phyloP scores from a whole-genome alignment of 2,113 vertebrate species.

The Nothoprocta perdicaria region DNA sequence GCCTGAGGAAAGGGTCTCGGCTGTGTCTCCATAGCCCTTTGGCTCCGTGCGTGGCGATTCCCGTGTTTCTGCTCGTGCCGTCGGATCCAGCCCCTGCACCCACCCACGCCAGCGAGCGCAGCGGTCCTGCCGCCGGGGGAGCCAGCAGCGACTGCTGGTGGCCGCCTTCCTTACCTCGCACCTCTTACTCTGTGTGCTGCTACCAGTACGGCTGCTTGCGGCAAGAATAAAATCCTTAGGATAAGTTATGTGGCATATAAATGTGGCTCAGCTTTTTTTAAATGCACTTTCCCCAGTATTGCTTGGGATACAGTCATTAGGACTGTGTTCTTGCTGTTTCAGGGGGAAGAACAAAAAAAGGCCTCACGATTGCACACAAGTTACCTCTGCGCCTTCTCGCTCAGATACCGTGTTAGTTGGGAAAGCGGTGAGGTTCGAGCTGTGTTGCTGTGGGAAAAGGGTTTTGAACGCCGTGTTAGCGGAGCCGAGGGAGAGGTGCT shows the following conservation, averaged over 20 bases:
- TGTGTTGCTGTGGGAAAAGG: no score
- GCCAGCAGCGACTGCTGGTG: no score
- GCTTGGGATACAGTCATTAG: rapidly evolving
- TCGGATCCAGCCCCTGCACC: no score
- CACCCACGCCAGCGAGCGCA: no score
- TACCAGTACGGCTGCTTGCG: not conserved
- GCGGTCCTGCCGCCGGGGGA: no score
- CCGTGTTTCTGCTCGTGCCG: no score
- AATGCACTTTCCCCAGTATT: not conserved
- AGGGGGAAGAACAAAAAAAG: not conserved
- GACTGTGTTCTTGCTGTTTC: not conserved
- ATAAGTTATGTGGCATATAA: not conserved
- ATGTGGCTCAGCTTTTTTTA: not conserved
- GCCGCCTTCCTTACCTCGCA: not conserved
- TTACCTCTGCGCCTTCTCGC: no score
- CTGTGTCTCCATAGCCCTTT: not conserved
- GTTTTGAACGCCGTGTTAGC: no score
- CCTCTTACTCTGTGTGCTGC: not conserved
- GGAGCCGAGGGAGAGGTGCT: no score
- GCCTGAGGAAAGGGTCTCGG: not conserved
- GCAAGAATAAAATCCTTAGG: not conserved
- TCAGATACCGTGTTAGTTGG: no score
- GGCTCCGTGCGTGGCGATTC: rapidly evolving
- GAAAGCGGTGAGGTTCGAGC: no score
- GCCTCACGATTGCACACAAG: no score